These are phyloP conservation scores for Misgurnus mizolepis DNA, from an alignment of 2,113 vertebrate genomes.

Conservation along the genomic window DNA sequence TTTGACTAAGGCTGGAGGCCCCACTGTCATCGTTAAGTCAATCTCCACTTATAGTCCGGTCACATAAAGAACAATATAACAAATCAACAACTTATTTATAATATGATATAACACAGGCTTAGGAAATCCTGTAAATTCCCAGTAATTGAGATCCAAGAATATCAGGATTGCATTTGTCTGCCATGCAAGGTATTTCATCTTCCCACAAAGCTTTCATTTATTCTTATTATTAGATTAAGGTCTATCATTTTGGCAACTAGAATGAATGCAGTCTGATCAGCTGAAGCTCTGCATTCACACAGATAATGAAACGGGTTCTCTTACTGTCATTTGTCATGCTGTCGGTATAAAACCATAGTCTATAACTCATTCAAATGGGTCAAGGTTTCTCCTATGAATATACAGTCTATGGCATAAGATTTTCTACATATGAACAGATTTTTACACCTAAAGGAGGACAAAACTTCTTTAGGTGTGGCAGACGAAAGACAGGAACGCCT, in stretches of 20 bases:
- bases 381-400: conserved; percentile 65
- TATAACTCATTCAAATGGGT: conserved; percentile 74
- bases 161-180: not conserved
- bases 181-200: not conserved
- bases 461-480: not conserved
- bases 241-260: not conserved
- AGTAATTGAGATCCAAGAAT: not conserved
- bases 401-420: not conserved
- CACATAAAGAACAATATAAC: too few relatives aligned
- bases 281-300: conserved; percentile 60
- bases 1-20: too few relatives aligned
- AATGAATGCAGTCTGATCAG: conserved; percentile 5
- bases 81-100: too few relatives aligned
- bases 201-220: not conserved
- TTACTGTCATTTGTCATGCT: conserved; percentile 77
- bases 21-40: too few relatives aligned
- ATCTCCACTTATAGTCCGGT: too few relatives aligned
- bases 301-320: conserved; percentile 80
- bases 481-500: not conserved
- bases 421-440: not conserved
- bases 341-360: conserved; percentile 71
- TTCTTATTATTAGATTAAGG: conserved; percentile 20
- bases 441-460: not conserved
- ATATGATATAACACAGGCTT: not conserved
- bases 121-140: not conserved